Base-by-base conservation (phyloP, 2,797 vertebrate genomes). In the Muraenolepis orangiensis region DNA sequence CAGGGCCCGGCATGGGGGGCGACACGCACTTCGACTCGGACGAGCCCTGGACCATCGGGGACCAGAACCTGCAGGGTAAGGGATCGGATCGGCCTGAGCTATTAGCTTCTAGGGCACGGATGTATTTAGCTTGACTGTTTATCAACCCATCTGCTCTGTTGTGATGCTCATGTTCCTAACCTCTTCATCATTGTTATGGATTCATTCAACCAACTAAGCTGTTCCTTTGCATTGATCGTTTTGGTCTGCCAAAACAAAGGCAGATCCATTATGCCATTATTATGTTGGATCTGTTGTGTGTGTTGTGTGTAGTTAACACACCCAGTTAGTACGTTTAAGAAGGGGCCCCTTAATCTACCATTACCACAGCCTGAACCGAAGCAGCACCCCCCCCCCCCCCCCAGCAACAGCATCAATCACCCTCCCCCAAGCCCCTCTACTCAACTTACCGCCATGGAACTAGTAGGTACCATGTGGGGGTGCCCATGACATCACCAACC, bases 11-110 rank as follows among this genome's bases (percentile, higher is more conserved):
- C 2, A 95, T 99, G 94, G 97, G 97, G 0, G 97, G 97, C 0
- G 97, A 99, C 78, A 96, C 95, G 0, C 97, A 99, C 85, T 99
- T 99, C 0, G 97, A 99, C 82, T 94, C 95, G 0, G 97, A 98
- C 26, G 97, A 99, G 81, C 97, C 97, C 0, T 99, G 97, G 97
- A 99, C 96, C 0, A 94, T 97, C 80, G 95, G 95, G 73, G 97
- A 95, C 72, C 89, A 93, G 0, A 96, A 98, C 32, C 74, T 98
- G 72, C 93, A 95, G 84, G 97, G 97, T 99, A 23, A 36, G 57
- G 51, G 64, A n/a, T 23, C 51, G 23, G 51, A 23, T 23, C 20
- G 20, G 42, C 42, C 4, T 14, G 42, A 13, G 40, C 40, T 42
- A 16, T 42, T 46, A 46, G 40, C 40, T 46, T 46, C 40, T 46